Conservation (phyloP, 2,797 vertebrate species). For the Knipowitschia caucasica region DNA sequence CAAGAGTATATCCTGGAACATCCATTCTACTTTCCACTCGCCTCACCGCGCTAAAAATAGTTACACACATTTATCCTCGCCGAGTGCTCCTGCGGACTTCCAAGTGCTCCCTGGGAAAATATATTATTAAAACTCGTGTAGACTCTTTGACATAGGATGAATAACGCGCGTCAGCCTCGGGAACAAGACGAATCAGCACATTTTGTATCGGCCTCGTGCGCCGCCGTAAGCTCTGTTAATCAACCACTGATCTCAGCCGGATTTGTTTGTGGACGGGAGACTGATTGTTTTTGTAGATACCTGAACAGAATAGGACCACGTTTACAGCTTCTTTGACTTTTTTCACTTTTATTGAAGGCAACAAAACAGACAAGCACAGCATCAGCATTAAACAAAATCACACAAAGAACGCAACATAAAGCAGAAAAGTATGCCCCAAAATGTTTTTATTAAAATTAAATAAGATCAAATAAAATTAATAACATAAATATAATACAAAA, state of each 20-base stretch:
- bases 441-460: too few species aligned
- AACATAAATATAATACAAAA: too few species aligned
- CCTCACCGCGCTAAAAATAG: slow-evolving; percentile 4
- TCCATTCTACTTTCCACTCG: not conserved
- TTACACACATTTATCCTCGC: not conserved
- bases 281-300: not conserved
- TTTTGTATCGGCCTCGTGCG: not conserved
- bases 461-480: too few species aligned
- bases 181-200: not conserved
- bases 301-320: too few species aligned
- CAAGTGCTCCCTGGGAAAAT: slow-evolving; percentile 7
- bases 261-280: not conserved
- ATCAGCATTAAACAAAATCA: too few species aligned
- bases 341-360: too few species aligned
- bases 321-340: too few species aligned
- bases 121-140: slow-evolving; percentile 3
- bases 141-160: not conserved
- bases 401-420: too few species aligned
- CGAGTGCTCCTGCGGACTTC: slow-evolving; percentile 2
- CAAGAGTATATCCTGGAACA: not conserved
- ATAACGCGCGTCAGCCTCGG: not conserved
- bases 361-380: too few species aligned
- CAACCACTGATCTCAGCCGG: not conserved
- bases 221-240: not conserved
- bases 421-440: too few species aligned